These are phyloP conservation scores for Macrosiphum euphorbiae DNA, from an alignment of 2,888 invertebrate genomes.

Conservation along the genomic window DNA sequence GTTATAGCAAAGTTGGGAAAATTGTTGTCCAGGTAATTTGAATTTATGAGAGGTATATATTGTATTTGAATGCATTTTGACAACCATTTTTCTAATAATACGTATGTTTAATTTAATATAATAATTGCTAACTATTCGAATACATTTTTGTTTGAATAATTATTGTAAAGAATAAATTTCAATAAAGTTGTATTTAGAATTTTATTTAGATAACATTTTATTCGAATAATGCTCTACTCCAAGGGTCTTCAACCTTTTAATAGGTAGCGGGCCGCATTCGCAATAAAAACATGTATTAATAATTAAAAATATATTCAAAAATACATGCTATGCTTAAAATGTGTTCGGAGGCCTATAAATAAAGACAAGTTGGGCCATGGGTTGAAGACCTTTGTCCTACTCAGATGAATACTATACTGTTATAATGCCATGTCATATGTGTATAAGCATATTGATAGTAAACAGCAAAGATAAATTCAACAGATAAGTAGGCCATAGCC, in stretches of 20 bases:
- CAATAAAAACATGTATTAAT: too few species aligned
- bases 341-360: too few species aligned
- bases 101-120: not conserved
- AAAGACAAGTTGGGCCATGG: too few species aligned
- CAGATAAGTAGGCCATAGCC: not conserved
- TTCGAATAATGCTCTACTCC: not conserved
- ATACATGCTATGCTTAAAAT: too few species aligned
- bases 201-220: not conserved
- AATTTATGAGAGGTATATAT: too few species aligned
- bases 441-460: not conserved
- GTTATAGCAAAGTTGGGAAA: too few species aligned
- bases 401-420: not conserved
- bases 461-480: not conserved
- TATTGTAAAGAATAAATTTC: not conserved
- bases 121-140: not conserved
- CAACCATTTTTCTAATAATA: not conserved
- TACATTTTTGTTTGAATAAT: not conserved
- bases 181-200: not conserved
- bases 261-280: too few species aligned
- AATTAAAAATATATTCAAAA: too few species aligned
- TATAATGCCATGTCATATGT: not conserved
- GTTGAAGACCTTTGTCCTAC: not conserved
- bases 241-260: too few species aligned
- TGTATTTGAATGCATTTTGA: not conserved
- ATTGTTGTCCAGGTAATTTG: too few species aligned